Conservation (phyloP, 1,140 invertebrate species). For the Drosophila elegans region DNA sequence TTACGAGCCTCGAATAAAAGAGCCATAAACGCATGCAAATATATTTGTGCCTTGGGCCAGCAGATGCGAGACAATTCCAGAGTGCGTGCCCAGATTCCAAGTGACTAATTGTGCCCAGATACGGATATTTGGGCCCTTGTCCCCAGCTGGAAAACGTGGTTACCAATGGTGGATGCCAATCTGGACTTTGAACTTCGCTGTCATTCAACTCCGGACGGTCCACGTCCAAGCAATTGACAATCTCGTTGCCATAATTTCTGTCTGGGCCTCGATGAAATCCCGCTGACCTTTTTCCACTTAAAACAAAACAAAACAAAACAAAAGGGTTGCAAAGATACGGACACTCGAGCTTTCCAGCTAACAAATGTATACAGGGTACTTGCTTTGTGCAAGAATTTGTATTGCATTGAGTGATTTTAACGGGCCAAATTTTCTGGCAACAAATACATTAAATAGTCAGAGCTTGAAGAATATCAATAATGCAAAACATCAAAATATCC, state of each 20-base stretch:
- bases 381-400: constrained; percentile 2
- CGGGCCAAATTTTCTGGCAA: not conserved
- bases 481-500: not conserved
- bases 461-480: not conserved
- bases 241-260: constrained; percentile 69
- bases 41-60: constrained; percentile 13
- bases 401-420: not conserved
- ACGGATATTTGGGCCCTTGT: constrained; percentile 11
- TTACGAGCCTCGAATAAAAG: constrained; percentile 68
- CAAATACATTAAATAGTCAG: not conserved
- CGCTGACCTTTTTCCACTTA: constrained; percentile 53
- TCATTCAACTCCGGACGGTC: constrained; percentile 28
- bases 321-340: constrained; percentile 47
- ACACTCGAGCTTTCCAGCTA: not conserved
- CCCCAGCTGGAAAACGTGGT: constrained; percentile 4
- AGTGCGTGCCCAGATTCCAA: constrained; percentile 51
- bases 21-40: constrained; percentile 63
- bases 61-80: constrained; percentile 7
- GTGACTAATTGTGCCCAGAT: constrained; percentile 42
- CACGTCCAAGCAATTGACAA: constrained; percentile 69
- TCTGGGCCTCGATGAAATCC: constrained; percentile 37
- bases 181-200: constrained; percentile 26
- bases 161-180: constrained; percentile 8
- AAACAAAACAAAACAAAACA: constrained; percentile 15
- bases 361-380: not conserved